These are phyloP conservation scores for Corbicula japonica DNA, from an alignment of 2,888 invertebrate genomes.

Conservation along the genomic window DNA sequence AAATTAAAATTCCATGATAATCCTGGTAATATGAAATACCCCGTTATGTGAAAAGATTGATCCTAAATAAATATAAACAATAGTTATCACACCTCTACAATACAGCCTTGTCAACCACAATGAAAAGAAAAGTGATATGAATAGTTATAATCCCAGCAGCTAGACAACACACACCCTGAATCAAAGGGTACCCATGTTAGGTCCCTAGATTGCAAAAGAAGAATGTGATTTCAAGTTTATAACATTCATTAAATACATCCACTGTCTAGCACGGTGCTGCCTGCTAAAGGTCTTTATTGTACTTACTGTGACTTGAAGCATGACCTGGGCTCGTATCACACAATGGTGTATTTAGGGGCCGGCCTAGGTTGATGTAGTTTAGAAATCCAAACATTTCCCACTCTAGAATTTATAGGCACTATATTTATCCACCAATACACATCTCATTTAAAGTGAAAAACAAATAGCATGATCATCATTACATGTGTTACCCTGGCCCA, in stretches of 20 bases:
- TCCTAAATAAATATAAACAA: too few relatives aligned
- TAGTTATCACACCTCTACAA: too few relatives aligned
- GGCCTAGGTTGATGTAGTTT: constrained; percentile 65
- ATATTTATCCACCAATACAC: not conserved
- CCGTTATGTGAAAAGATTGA: too few relatives aligned
- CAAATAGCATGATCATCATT: not conserved
- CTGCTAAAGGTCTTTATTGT: not conserved
- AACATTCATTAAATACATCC: not conserved
- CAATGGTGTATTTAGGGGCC: constrained; percentile 51
- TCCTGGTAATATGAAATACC: too few relatives aligned
- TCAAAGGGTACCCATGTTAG: not conserved
- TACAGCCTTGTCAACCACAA: too few relatives aligned
- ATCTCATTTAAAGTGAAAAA: not conserved
- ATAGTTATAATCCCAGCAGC: not conserved
- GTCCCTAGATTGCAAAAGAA: not conserved
- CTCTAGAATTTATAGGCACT: not conserved
- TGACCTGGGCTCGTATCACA: constrained; percentile 36
- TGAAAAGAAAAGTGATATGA: too few relatives aligned
- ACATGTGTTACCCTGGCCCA: not conserved
- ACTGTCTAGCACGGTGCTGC: not conserved
- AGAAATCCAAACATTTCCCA: constrained; percentile 68
- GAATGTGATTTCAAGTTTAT: not conserved
- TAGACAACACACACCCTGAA: not conserved
- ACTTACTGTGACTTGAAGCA: constrained; percentile 21
- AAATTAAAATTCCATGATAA: too few relatives aligned